Conservation (phyloP, 2,113 vertebrate species). For the Salminus brasiliensis region DNA sequence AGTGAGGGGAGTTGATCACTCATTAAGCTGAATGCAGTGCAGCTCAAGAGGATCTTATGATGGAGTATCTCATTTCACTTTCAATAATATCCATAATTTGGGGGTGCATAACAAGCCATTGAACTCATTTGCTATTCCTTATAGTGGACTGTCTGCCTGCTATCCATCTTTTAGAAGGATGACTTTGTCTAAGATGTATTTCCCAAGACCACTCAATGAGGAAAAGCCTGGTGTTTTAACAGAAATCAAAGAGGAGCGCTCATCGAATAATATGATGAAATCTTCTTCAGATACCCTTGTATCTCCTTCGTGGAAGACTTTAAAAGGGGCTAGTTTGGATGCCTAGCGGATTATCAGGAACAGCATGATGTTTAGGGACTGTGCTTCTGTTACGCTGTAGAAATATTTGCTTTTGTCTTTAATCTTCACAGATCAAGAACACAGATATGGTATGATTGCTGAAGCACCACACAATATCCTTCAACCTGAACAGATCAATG, state of each 20-base stretch:
- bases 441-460: background rate
- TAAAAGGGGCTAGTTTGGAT: background rate
- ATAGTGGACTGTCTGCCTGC: slow-evolving; percentile 33
- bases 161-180: slow-evolving; percentile 57
- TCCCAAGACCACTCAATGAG: slow-evolving; percentile 13
- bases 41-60: slow-evolving; percentile 48
- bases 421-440: background rate
- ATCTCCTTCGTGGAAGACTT: background rate
- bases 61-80: slow-evolving; percentile 63
- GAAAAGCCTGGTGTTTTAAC: slow-evolving; percentile 6
- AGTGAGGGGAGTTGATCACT: slow-evolving; percentile 21
- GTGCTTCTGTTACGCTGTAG: background rate
- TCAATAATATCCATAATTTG: slow-evolving; percentile 65
- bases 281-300: background rate
- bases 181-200: slow-evolving; percentile 46
- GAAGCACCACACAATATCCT: background rate
- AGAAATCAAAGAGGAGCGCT: slow-evolving; percentile 3
- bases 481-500: background rate
- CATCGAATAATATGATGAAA: background rate
- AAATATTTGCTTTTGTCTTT: background rate
- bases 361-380: background rate
- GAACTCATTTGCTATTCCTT: slow-evolving; percentile 52
- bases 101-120: slow-evolving; percentile 52
- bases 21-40: slow-evolving; percentile 46
- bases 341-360: background rate